Conservation (phyloP, 2,797 vertebrate species). For the Dromococcyx pavoninus region DNA sequence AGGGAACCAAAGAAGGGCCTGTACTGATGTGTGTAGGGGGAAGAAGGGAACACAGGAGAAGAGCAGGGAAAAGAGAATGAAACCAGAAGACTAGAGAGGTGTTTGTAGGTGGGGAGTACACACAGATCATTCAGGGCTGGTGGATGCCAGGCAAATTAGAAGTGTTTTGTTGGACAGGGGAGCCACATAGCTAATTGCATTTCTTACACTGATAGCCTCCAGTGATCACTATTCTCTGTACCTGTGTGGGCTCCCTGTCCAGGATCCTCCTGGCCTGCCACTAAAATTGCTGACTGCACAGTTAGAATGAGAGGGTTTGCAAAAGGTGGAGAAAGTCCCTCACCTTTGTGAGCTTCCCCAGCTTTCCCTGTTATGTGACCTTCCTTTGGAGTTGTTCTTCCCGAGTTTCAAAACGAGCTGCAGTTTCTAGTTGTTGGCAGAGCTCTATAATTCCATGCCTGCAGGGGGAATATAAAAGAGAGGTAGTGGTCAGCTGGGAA, state of each 20-base stretch:
- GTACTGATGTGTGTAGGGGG: neutral
- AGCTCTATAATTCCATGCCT: neutral
- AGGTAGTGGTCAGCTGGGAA: neutral
- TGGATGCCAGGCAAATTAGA: neutral
- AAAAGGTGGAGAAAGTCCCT: neutral
- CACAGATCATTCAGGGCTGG: neutral
- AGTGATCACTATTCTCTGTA: neutral
- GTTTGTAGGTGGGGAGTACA: neutral
- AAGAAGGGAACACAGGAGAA: neutral
- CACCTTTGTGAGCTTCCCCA: neutral
- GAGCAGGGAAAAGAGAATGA: neutral
- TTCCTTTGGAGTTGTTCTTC: neutral
- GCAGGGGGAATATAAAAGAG: neutral
- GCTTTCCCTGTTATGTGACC: neutral
- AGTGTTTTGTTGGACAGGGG: neutral
- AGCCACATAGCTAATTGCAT: neutral
- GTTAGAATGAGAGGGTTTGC: neutral
- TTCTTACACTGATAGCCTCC: neutral
- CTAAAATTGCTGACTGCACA: neutral
- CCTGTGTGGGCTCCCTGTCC: neutral
- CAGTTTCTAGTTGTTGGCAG: neutral
- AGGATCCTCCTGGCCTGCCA: neutral
- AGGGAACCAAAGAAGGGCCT: neutral
- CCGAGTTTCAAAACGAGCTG: neutral
- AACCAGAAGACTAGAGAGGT: neutral